Conservation (phyloP, 2,888 invertebrate genomes). For the Bugulina stolonifera region DNA sequence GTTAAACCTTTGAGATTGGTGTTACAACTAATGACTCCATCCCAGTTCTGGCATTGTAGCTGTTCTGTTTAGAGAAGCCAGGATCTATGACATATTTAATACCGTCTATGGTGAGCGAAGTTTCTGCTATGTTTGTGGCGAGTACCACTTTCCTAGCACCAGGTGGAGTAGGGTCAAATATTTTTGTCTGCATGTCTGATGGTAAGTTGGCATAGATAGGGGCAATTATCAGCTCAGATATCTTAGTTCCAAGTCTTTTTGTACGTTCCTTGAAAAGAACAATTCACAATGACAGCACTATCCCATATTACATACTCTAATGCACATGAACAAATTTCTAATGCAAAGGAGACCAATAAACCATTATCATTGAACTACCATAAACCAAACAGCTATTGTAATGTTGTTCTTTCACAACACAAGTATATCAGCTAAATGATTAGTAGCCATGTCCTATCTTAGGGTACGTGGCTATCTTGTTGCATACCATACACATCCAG, state of each 20-base stretch:
- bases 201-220: conserved; percentile 98
- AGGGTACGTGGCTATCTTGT: too few relatives aligned
- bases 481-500: too few relatives aligned
- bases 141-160: conserved; percentile 92
- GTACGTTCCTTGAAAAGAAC: conserved; percentile 75
- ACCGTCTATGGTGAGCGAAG: conserved; percentile 96
- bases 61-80: conserved; percentile 98
- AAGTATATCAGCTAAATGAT: too few relatives aligned
- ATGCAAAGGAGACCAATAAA: too few relatives aligned
- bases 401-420: too few relatives aligned
- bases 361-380: too few relatives aligned
- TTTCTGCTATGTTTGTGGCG: conserved; percentile 98
- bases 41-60: conserved; percentile 91
- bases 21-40: conserved; percentile 98
- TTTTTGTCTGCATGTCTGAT: conserved; percentile 97
- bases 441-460: too few relatives aligned
- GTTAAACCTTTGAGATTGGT: conserved; percentile 94
- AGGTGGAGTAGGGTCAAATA: conserved; percentile 94
- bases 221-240: conserved; percentile 82
- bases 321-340: too few relatives aligned
- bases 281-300: too few relatives aligned
- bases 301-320: too few relatives aligned
- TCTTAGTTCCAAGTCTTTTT: conserved; percentile 82
- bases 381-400: too few relatives aligned
- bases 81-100: conserved; percentile 98